phyloP scores from a whole-genome alignment of 2,888 invertebrate species.

The Cinara cedri region DNA sequence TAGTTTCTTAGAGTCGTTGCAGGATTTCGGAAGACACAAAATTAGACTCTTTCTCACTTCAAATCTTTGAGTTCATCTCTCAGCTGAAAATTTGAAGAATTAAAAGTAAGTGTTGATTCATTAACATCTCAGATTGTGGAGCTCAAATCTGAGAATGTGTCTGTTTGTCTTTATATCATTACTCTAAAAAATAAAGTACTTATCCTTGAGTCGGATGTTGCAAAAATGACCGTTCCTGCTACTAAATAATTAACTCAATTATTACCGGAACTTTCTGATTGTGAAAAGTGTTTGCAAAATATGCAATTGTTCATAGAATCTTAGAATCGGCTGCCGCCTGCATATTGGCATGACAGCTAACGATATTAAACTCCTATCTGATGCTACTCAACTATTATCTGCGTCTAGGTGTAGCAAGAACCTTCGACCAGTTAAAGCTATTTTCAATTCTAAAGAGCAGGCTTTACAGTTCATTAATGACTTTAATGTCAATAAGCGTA shows the following conservation, averaged over 20 bases:
- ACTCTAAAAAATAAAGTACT: no score
- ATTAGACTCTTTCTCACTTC: no score
- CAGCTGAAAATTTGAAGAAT: no score
- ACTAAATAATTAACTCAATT: not conserved
- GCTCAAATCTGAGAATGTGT: no score
- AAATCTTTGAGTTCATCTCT: no score
- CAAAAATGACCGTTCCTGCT: not conserved
- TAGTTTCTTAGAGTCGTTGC: no score
- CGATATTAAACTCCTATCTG: not conserved
- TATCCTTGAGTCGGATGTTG: no score
- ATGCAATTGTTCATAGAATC: not conserved
- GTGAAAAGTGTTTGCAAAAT: not conserved
- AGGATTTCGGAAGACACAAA: no score
- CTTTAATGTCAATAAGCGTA: not conserved
- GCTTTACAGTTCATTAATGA: not conserved
- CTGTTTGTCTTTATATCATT: no score
- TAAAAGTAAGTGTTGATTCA: no score
- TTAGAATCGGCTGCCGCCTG: not conserved
- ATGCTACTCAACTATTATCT: not conserved
- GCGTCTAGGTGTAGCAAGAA: not conserved
- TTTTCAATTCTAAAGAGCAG: not conserved
- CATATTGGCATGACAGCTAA: not conserved
- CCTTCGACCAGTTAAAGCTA: not conserved
- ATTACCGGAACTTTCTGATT: not conserved
- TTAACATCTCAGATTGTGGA: no score